These are phyloP conservation scores for Erpetoichthys calabaricus DNA, from an alignment of 2,797 vertebrate genomes.

Conservation along the genomic window DNA sequence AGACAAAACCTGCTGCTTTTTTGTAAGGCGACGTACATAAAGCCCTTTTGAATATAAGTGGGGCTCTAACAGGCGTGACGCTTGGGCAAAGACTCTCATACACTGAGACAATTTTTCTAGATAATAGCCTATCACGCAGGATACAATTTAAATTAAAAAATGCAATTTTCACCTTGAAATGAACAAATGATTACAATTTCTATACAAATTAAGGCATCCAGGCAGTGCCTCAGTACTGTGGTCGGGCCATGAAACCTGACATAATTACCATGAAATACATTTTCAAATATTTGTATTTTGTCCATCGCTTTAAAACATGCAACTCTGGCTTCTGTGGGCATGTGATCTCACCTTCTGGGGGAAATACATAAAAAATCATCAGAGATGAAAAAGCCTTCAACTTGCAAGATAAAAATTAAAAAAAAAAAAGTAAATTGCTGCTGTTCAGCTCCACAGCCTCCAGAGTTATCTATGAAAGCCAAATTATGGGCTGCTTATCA, in stretches of 20 bases:
- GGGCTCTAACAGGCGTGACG: constrained; percentile 85
- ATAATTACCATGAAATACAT: constrained; percentile 99
- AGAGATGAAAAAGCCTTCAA: constrained; percentile 71
- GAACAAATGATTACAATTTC: constrained; percentile 99
- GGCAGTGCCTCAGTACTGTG: constrained; percentile 91
- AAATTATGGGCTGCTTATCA: constrained; percentile 89
- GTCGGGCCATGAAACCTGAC: constrained; percentile 98
- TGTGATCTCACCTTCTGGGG: constrained; percentile 82
- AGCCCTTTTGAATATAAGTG: constrained; percentile 88
- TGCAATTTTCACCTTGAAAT: constrained; percentile 99
- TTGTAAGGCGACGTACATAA: constrained; percentile 74
- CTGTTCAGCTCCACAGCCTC: constrained; percentile 58
- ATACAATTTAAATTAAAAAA: constrained; percentile 99
- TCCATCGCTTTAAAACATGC: constrained; percentile 85
- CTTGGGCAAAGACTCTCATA: constrained; percentile 78
- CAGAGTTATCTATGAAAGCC: constrained; percentile 80
- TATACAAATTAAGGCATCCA: constrained; percentile 99
- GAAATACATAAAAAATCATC: constrained; percentile 72
- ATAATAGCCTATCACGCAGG: constrained; percentile 98
- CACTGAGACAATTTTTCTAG: constrained; percentile 97
- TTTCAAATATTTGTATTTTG: constrained; percentile 99
- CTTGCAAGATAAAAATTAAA: constrained; percentile 73
- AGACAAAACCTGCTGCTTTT: constrained; percentile 54
- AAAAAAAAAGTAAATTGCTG: constrained; percentile 55
- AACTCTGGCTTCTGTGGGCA: constrained; percentile 67